Conservation (phyloP, 2,113 vertebrate genomes). For the Gymnocephalus cernua region DNA sequence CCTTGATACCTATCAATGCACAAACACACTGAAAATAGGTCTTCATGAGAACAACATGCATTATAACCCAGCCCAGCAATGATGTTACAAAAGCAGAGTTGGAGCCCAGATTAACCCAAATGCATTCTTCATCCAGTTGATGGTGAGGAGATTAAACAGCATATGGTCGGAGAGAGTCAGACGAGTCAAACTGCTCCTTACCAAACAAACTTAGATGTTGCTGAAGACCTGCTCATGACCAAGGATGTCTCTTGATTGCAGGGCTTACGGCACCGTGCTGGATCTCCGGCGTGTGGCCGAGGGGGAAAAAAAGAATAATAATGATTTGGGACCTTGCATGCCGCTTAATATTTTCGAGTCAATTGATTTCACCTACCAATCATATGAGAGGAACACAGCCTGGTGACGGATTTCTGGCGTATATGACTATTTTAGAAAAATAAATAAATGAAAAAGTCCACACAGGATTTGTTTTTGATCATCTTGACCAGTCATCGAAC, state of each 20-base stretch:
- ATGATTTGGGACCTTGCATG: too few species aligned
- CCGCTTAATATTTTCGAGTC: too few species aligned
- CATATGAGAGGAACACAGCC: too few species aligned
- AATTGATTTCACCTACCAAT: too few species aligned
- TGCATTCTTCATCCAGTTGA: conserved; percentile 43
- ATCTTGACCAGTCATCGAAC: too few species aligned
- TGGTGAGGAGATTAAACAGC: conserved; percentile 69
- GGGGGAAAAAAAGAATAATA: too few species aligned
- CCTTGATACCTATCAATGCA: background rate
- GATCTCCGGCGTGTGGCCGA: too few species aligned
- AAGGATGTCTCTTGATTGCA: background rate
- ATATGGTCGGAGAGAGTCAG: conserved; percentile 64
- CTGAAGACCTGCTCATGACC: background rate
- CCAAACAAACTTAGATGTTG: conserved; percentile 2
- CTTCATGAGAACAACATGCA: background rate
- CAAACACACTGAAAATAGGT: background rate
- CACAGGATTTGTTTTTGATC: too few species aligned
- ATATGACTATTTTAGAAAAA: too few species aligned
- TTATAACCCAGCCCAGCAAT: background rate
- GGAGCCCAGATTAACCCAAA: conserved; percentile 74
- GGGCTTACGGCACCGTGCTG: too few species aligned
- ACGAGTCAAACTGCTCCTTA: conserved; percentile 30
- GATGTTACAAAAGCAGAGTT: conserved; percentile 41
- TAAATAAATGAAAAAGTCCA: too few species aligned
- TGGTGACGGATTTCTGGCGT: too few species aligned